Evolutionary conservation across 2,797 vertebrate genomes (phyloP), one percentile per base, ranked within the genome.

Genomic region (Leuciscus waleckii): DNA sequence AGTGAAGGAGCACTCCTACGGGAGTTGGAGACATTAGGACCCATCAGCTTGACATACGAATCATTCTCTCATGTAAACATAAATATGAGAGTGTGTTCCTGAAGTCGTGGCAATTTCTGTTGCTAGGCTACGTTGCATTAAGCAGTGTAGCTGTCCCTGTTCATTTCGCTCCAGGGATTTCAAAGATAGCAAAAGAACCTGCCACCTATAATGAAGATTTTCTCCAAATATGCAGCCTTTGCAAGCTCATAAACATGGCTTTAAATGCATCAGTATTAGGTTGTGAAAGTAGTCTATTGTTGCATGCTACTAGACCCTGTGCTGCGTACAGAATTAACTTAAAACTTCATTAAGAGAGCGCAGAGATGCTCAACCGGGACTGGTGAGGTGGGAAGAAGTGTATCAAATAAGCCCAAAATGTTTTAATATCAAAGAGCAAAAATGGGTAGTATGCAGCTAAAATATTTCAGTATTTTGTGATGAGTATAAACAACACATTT

Each of bases 121-220:
- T 96, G 95, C 95, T 96, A 96, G 95, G 95, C 94, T 96, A 96
- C 95, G 94, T 95, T 95, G 94, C 94, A 95, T 95, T 95, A 95
- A 95, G 94, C 93, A 93, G 94, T 94, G 95, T 95, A 94, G 93
- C 94, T 95, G 95, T 95, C 95, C 93, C 93, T 94, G 93, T 94
- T 95, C 94, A 95, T 96, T 95, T 95, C 92, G 93, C 95, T 95
- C 93, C 91, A 92, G 94, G 94, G 95, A 95, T 93, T 95, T 94
- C 93, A 90, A 92, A 93, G 94, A 94, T 92, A 93, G 93, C 93
- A 92, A 93, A 94, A 93, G 94, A 95, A 95, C 94, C 94, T 94
- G 95, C 93, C 87, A 78, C 77, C 81, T 87, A 85, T 87, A 88
- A 90, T 90, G 88, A 90, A 89, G 84, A 86, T 87, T 61, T 74